phyloP scores from a whole-genome alignment of 2,888 invertebrate species.

The Dasypogon diadema region DNA sequence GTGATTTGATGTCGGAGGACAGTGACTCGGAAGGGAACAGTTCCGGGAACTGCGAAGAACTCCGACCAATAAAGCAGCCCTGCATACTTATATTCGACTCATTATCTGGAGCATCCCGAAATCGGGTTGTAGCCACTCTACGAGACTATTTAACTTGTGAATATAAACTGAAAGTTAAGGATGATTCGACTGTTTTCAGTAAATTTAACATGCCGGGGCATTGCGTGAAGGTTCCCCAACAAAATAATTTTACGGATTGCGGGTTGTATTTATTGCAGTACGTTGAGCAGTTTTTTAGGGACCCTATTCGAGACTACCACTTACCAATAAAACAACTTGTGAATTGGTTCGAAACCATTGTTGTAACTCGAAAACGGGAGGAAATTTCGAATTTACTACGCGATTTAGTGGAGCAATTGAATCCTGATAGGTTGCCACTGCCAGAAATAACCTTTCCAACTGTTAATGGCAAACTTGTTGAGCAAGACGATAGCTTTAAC shows the following conservation, averaged over 20 bases:
- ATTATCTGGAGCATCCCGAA: conserved; percentile 83
- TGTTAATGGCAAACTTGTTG: conserved; percentile 77
- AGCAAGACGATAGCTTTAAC: conserved; percentile 70
- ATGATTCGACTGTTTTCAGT: conserved; percentile 75
- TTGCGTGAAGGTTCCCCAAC: conserved; percentile 95
- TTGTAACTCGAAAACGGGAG: conserved; percentile 86
- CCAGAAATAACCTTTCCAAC: conserved; percentile 84
- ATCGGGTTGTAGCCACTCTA: conserved; percentile 88
- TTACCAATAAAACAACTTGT: conserved; percentile 85
- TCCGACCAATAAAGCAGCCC: conserved; percentile 70
- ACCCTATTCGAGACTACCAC: conserved; percentile 84
- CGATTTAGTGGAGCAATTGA: conserved; percentile 79
- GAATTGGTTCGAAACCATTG: conserved; percentile 89
- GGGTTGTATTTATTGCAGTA: conserved; percentile 96
- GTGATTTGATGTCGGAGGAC: conserved; percentile 73
- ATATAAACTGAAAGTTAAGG: conserved; percentile 78
- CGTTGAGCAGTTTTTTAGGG: conserved; percentile 94
- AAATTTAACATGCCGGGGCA: conserved; percentile 88
- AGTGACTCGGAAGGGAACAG: conserved; percentile 62
- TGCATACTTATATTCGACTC: conserved; percentile 97
- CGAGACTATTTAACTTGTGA: conserved; percentile 92
- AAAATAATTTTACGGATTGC: conserved; percentile 97
- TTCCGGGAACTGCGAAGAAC: conserved; percentile 67
- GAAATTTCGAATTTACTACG: conserved; percentile 85
- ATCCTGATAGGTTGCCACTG: conserved; percentile 75